Percentiles rank a stretch among this genome's conserved stretches.
These are phyloP conservation scores for Onychomys arenicola DNA, from an alignment of 2,797 vertebrate genomes.

Conservation along the genomic window DNA sequence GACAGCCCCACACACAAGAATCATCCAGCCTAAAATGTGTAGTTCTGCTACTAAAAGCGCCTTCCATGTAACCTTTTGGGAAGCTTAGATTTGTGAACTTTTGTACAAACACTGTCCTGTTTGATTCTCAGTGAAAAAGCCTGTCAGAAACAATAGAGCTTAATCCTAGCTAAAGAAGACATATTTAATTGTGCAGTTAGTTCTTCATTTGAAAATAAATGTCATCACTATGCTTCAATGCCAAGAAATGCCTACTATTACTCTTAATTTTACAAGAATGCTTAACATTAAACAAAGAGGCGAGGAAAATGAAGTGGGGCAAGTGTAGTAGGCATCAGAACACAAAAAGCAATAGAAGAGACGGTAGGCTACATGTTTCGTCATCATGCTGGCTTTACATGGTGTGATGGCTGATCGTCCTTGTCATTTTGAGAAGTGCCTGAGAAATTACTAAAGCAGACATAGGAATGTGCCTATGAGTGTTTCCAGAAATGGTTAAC, in stretches of 20 bases:
- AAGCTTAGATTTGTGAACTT: background rate
- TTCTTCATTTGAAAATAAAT: constrained; percentile 9
- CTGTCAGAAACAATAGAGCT: background rate
- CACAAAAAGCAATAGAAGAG: background rate
- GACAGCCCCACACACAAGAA: background rate
- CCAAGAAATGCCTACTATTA: background rate
- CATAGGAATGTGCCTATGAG: background rate
- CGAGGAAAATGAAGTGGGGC: background rate
- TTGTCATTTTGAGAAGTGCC: background rate
- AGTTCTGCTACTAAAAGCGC: background rate
- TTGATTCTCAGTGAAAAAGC: background rate
- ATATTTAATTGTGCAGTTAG: background rate
- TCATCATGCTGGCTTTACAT: background rate
- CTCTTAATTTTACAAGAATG: background rate
- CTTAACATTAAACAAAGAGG: background rate
- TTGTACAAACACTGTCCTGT: background rate
- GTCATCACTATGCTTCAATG: background rate
- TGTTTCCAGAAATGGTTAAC: background rate
- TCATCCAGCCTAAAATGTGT: background rate
- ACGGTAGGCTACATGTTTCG: background rate
- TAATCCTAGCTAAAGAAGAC: background rate
- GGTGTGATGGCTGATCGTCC: background rate
- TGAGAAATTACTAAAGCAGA: background rate
- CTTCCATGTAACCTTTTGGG: background rate
- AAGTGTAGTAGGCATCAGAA: background rate